Base-by-base conservation (phyloP, 2,797 vertebrate genomes). In the Eidolon dupreanum region DNA sequence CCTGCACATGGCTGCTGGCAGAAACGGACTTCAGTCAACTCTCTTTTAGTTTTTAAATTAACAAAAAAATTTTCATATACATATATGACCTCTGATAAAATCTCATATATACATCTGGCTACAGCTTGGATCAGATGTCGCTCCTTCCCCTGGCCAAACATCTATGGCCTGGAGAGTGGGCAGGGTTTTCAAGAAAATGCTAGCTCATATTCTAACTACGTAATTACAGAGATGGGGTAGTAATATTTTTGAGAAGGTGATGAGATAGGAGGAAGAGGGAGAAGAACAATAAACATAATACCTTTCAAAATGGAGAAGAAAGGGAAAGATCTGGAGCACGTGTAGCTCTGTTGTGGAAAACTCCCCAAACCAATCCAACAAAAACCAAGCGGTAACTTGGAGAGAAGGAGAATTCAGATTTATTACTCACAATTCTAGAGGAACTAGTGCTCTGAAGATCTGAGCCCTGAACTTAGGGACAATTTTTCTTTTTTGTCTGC, bases 1-100 rank as follows among this genome's bases (percentile, higher is more conserved):
- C 8, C 63, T 74, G 36, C 7, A n/a, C 4, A 12, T 51, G 68
- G 13, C 43, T 94, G 31, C 55, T 85, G 36, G 68, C 43, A 81
- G 61, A 77, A 61, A 84, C 31, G 28, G 43, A 90, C 53, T 75
- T 94, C 8, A 70, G 2, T 53, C 31, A 92, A 26, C 19, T 85
- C 9, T 92, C 57, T 90, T 94, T 82, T 61, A 87, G 65, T 74
- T 93, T 92, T 57, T 94, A 70, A 89, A 46, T 61, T 65, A 57
- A 94, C 59, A 85, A 59, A 20, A 33, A 63, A 61, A 31, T 31
- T 31, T 8, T 73, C 17, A 22, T 78, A 63, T 63, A 36, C 20
- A 6, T 43, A 3, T 92, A 24, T 70, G 31, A 20, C 9, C 71
- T 28, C 57, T 59, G 57, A 59, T 59, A 28, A 59, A 33, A 63